phyloP scores from a whole-genome alignment of 2,888 invertebrate genomes.

The Clanis bilineata region DNA sequence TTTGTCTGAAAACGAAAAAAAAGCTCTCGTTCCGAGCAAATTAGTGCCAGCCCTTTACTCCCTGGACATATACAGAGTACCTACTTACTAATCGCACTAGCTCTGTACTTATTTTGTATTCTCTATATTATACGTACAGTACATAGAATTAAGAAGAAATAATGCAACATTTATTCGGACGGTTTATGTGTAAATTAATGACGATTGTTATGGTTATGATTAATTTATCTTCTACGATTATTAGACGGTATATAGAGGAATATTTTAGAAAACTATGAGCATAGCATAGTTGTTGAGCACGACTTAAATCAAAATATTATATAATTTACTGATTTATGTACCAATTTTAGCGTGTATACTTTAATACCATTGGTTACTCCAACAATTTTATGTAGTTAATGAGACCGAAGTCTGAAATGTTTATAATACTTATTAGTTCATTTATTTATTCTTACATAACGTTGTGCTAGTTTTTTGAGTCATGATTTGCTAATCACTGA shows the following conservation, averaged over 20 bases:
- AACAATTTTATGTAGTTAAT: too few species aligned
- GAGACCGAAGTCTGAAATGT: not conserved
- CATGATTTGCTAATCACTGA: slow-evolving; percentile 1
- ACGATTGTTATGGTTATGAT: slow-evolving; percentile 12
- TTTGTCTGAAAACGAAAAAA: not conserved
- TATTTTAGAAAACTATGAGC: not conserved
- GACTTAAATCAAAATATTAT: too few species aligned
- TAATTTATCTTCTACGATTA: not conserved
- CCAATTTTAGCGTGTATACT: too few species aligned
- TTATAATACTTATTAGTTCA: not conserved
- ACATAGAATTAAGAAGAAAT: slow-evolving; percentile 2
- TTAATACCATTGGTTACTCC: too few species aligned
- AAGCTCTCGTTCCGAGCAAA: not conserved
- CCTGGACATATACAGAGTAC: not conserved
- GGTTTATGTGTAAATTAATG: slow-evolving; percentile 28
- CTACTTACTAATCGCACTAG: not conserved
- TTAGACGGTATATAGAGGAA: not conserved
- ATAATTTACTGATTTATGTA: too few species aligned
- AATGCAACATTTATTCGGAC: slow-evolving; percentile 10
- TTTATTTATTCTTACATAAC: slow-evolving; percentile 4
- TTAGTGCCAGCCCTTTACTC: slow-evolving; percentile 27
- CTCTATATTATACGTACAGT: slow-evolving; percentile 2
- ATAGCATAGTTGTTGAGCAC: not conserved
- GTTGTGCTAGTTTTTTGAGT: not conserved
- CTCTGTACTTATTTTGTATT: slow-evolving; percentile 8